Percentiles rank a stretch among this genome's conserved stretches.
Conservation (phyloP, 2,888 invertebrate genomes). For the Hypomecis atomaria region DNA sequence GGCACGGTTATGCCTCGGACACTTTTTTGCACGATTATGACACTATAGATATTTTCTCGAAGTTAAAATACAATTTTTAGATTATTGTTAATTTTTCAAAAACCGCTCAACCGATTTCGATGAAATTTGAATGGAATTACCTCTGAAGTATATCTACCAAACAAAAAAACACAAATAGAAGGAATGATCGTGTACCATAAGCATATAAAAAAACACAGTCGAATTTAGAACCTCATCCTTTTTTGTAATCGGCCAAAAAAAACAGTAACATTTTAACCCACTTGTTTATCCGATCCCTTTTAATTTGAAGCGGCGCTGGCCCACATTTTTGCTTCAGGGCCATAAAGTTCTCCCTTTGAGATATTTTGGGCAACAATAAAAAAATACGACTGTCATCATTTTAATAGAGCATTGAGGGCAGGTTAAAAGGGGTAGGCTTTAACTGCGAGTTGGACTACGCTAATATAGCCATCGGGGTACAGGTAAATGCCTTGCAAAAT, state of each 20-base stretch:
- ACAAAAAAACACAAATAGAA: no score
- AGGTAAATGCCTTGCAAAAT: no score
- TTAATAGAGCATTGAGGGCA: constrained; percentile 20
- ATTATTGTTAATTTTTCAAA: no score
- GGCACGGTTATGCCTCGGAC: no score
- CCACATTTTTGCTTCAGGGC: constrained; percentile 23
- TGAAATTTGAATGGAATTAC: no score
- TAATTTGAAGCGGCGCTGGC: constrained; percentile 26
- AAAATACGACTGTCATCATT: constrained; percentile 26
- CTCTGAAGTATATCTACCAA: no score
- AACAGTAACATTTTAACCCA: constrained; percentile 9
- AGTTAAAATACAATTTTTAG: no score
- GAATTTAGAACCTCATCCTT: neutral
- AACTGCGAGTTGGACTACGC: neutral
- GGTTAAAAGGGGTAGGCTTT: constrained; percentile 8
- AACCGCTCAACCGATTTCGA: no score
- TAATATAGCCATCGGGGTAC: neutral
- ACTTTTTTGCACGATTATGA: no score
- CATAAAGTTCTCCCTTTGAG: constrained; percentile 19
- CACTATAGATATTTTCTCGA: no score
- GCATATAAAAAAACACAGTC: no score
- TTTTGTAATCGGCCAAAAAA: constrained; percentile 14
- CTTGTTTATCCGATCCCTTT: constrained; percentile 29
- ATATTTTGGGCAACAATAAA: constrained; percentile 29
- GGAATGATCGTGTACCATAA: no score